Base-by-base conservation (phyloP, 1,140 invertebrate genomes). In the Wiebesia pumilae region DNA sequence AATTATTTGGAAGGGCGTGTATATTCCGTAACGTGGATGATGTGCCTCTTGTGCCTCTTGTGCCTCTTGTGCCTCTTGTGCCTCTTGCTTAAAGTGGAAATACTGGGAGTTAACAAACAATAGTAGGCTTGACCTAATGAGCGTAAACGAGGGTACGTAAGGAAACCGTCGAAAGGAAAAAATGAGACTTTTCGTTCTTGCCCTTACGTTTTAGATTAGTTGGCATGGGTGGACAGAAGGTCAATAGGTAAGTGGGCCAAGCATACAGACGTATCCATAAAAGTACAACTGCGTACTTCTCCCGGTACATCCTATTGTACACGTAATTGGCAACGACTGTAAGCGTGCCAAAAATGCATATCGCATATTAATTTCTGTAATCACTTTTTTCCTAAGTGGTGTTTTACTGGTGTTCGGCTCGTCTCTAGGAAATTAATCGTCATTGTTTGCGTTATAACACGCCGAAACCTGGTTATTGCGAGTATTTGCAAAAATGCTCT, bases 241-340 rank as follows among this genome's bases (percentile, higher is more conserved):
- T 91, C 90, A 90, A 82, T 86, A 88, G 90, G 90, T 90, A 90
- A 90, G 91, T 90, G 87, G 90, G 90, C 90, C 89, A 89, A 91
- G 89, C 89, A 87, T 88, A 88, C 88, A 80, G 38, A 47, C 24
- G 24, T 10, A 14, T 51, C 71, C 21, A 73, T 24, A 30, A 19
- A 6, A 51, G 58, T 67, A 58, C 27, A 69, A 85, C 77, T 85
- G 62, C 47, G 77, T 85, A 54, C 65, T 79, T 78, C 62, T 71
- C 14, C 24, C 21, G 10, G 0, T 79, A 83, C 21, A 43, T 40
- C 14, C 16, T 78, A n/a, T 75, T 43, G 27, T 62, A 43, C 62
- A 40, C 24, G 3, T 71, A 47, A 30, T 16, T 3, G 16, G 16
- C 24, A 71, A 19, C 14, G 14, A 9, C 24, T 71, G 69, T 30